Evolutionary conservation across 37 sponge, comb jelly and placozoan genomes (phyloP).

Genomic region (Haliclona indistincta): DNA sequence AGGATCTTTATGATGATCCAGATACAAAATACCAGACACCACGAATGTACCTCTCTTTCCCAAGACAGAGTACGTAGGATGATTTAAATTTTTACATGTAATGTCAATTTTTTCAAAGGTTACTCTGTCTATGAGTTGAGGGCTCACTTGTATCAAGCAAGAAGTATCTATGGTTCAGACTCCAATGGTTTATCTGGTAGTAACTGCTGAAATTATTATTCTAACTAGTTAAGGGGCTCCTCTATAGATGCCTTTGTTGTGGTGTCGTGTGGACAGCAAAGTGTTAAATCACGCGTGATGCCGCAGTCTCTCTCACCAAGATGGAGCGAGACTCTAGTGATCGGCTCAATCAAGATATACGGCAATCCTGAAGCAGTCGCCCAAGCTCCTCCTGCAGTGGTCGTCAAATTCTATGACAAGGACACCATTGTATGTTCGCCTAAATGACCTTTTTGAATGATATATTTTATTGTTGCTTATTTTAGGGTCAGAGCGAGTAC

Average conservation of each 20-base stretch:
- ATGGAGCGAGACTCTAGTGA: slow-evolving; percentile 65
- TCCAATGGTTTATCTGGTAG: slow-evolving; percentile 71
- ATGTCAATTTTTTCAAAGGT: slow-evolving; percentile 5
- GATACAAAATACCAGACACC: slow-evolving; percentile 37
- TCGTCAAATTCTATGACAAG: slow-evolving; percentile 49
- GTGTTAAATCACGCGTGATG: slow-evolving; percentile 22
- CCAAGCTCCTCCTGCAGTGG: slow-evolving; percentile 30
- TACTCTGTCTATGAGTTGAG: slow-evolving; percentile 62
- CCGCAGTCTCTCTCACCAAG: slow-evolving; percentile 46
- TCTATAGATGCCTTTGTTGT: slow-evolving; percentile 50
- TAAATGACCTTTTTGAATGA: background rate
- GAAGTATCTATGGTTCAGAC: slow-evolving; percentile 62
- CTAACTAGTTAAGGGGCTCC: background rate
- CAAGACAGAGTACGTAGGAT: background rate
- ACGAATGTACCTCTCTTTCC: slow-evolving; percentile 68
- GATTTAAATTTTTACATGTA: too few relatives aligned
- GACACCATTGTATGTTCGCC: slow-evolving; percentile 35
- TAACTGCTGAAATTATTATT: background rate
- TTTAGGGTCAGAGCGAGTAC: slow-evolving; percentile 11
- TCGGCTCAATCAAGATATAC: slow-evolving; percentile 47
- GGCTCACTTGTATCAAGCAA: slow-evolving; percentile 83
- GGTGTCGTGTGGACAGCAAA: slow-evolving; percentile 34
- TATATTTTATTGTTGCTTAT: background rate
- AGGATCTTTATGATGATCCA: slow-evolving; percentile 31
- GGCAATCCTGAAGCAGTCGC: slow-evolving; percentile 35